Conservation (phyloP, 2,113 vertebrate species). For the Orycteropus afer region DNA sequence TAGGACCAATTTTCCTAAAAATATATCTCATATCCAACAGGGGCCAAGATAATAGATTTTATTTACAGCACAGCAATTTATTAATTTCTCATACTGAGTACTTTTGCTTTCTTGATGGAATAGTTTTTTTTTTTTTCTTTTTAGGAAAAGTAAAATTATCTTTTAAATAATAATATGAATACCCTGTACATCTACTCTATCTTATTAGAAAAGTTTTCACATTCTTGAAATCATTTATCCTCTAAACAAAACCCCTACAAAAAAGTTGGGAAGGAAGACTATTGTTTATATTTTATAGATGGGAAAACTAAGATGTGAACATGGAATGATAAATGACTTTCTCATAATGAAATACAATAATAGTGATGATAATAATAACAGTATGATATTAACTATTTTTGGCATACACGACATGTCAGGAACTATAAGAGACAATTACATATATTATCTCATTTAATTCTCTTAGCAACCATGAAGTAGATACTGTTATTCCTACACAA, state of each 20-base stretch:
- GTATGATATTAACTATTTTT: background rate
- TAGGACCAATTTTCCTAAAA: background rate
- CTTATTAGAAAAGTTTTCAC: background rate
- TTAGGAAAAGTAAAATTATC: background rate
- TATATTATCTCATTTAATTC: no score
- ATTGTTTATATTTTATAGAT: background rate
- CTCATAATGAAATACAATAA: background rate
- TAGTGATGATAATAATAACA: background rate
- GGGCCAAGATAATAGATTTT: slow-evolving; percentile 11
- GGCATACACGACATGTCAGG: background rate
- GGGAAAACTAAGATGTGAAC: background rate
- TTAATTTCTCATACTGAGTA: background rate
- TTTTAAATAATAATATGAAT: slow-evolving; percentile 52
- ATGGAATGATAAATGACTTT: background rate
- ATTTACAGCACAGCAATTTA: slow-evolving; percentile 20
- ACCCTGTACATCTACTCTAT: background rate
- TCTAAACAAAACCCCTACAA: background rate
- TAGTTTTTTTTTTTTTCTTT: background rate
- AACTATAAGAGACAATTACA: background rate
- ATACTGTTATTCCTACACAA: background rate
- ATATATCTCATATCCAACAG: background rate
- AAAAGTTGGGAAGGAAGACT: background rate
- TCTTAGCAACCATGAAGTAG: background rate
- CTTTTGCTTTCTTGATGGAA: background rate
- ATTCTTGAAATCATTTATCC: slow-evolving; percentile 27